phyloP scores from a whole-genome alignment of 1,140 invertebrate species.

The Ips nitidus region DNA sequence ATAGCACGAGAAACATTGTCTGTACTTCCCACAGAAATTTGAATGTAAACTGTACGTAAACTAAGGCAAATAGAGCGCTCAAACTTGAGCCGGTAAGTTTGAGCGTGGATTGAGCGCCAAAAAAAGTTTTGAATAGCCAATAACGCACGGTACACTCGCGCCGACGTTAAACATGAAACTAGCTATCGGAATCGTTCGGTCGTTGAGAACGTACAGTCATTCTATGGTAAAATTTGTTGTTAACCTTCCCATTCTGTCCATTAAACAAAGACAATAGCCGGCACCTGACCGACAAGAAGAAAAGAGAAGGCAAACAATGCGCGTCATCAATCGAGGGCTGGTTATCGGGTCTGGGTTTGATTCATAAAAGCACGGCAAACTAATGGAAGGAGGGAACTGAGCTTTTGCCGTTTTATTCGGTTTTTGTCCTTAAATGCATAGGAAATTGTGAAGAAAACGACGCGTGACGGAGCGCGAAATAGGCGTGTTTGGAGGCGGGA shows the following conservation, averaged over 20 bases:
- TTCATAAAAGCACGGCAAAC: conserved; percentile 19
- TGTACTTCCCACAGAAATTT: too few species aligned
- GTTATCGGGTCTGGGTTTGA: conserved; percentile 22
- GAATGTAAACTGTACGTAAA: too few species aligned
- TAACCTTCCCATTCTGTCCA: conserved; percentile 32
- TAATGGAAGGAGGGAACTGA: conserved; percentile 24
- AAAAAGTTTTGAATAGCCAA: too few species aligned
- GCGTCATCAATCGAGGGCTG: conserved; percentile 23
- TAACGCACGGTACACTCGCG: background rate
- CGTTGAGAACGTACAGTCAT: conserved; percentile 25
- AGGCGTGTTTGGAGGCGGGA: conserved; percentile 17
- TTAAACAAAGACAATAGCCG: conserved; percentile 26
- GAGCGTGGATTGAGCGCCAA: too few species aligned
- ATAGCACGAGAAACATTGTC: background rate
- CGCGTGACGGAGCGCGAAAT: conserved; percentile 24
- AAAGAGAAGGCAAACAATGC: conserved; percentile 17
- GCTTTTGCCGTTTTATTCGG: conserved; percentile 25
- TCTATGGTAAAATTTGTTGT: conserved; percentile 33
- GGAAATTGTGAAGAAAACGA: conserved; percentile 34
- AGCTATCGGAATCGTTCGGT: conserved; percentile 4
- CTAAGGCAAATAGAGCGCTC: too few species aligned
- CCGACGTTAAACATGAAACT: conserved; percentile 12
- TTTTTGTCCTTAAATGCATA: conserved; percentile 31
- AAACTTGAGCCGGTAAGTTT: too few species aligned
- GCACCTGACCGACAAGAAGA: conserved; percentile 3